Conservation (phyloP, 2,797 vertebrate genomes). For the Chiroxiphia lanceolata region DNA sequence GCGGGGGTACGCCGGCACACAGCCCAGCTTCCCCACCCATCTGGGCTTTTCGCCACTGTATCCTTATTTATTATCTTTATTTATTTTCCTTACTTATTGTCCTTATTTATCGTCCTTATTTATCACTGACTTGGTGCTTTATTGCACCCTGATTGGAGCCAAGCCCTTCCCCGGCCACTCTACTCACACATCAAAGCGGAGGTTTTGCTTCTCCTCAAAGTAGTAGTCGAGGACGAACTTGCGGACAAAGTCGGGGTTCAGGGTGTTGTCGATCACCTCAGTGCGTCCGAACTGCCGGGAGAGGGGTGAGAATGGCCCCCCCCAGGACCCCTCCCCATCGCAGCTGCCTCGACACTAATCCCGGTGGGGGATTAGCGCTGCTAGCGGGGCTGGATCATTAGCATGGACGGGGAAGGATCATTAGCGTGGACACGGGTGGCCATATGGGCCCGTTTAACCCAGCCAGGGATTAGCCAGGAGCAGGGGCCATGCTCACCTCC, state of each 20-base stretch:
- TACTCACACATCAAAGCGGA: conserved; percentile 95
- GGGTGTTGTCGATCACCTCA: conserved; percentile 94
- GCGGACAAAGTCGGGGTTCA: conserved; percentile 95
- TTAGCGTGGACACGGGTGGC: neutral
- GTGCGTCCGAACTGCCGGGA: conserved; percentile 89
- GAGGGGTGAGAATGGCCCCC: neutral
- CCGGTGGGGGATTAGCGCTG: neutral
- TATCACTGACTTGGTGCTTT: neutral
- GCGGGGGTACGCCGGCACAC: accelerated
- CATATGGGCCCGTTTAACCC: conserved; percentile 48
- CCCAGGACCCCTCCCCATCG: neutral
- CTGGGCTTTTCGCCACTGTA: accelerated
- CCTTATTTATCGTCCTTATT: neutral
- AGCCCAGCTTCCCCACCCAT: neutral
- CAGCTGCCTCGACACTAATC: conserved; percentile 28
- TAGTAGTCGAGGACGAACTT: conserved; percentile 97
- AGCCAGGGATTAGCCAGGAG: neutral
- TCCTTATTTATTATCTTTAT: neutral
- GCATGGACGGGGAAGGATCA: neutral
- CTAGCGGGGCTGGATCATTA: neutral
- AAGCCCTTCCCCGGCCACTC: neutral
- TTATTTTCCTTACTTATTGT: neutral
- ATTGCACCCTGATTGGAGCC: neutral
- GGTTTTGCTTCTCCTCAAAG: conserved; percentile 97
- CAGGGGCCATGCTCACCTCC: conserved; percentile 83